Conservation (phyloP, 1,140 invertebrate genomes). For the Tenebrio molitor region DNA sequence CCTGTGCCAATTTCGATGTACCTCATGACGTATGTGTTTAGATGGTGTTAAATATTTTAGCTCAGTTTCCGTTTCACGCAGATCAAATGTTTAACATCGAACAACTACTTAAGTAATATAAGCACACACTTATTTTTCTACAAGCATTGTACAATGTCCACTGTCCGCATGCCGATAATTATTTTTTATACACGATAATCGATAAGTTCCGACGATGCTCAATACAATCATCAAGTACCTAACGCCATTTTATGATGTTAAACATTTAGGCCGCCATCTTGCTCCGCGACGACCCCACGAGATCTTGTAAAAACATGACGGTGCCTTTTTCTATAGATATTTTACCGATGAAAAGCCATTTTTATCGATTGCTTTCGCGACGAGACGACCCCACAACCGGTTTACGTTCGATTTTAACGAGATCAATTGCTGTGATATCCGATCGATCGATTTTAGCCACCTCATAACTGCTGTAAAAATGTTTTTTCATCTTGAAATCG, state of each 20-base stretch:
- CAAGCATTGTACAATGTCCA: slow-evolving; percentile 53
- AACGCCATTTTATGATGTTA: slow-evolving; percentile 57
- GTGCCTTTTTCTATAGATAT: slow-evolving; percentile 56
- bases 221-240: slow-evolving; percentile 56
- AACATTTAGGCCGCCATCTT: slow-evolving; percentile 61
- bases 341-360: slow-evolving; percentile 48
- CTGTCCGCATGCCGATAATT: slow-evolving; percentile 46
- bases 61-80: slow-evolving; percentile 42
- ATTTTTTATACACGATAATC: slow-evolving; percentile 55
- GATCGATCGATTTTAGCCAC: slow-evolving; percentile 21
- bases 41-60: slow-evolving; percentile 44
- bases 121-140: slow-evolving; percentile 60
- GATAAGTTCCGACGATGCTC: slow-evolving; percentile 52
- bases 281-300: slow-evolving; percentile 54
- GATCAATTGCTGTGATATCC: slow-evolving; percentile 22
- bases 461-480: slow-evolving; percentile 30
- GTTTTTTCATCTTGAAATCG: slow-evolving; percentile 54
- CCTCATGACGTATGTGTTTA: slow-evolving; percentile 58
- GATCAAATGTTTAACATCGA: slow-evolving; percentile 64
- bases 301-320: slow-evolving; percentile 43
- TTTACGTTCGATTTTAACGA: too few species aligned
- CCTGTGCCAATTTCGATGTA: slow-evolving; percentile 63
- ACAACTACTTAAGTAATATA: slow-evolving; percentile 51
- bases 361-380: slow-evolving; percentile 34
- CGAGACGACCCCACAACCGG: slow-evolving; percentile 7